Conservation (phyloP, 1,140 invertebrate species). For the Achroia grisella region DNA sequence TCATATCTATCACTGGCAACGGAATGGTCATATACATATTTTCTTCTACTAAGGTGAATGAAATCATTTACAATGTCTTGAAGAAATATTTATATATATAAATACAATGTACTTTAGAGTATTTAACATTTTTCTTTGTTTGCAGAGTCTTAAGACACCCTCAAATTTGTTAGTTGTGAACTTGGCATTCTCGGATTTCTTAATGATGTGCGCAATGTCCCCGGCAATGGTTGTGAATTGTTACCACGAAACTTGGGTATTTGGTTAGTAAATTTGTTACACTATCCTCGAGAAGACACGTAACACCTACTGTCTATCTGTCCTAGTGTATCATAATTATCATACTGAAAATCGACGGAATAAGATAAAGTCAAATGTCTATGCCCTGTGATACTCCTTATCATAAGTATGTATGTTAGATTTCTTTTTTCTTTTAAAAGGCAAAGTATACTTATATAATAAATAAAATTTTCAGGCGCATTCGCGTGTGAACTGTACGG, state of each 20-base stretch:
- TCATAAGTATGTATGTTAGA: too few relatives aligned
- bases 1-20: conserved; percentile 84
- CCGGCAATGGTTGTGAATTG: conserved; percentile 91
- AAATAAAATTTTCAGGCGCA: conserved; percentile 70
- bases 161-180: conserved; percentile 91
- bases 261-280: conserved; percentile 71
- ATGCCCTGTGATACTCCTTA: too few relatives aligned
- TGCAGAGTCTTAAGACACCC: conserved; percentile 81
- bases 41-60: conserved; percentile 65
- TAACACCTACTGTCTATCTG: too few relatives aligned
- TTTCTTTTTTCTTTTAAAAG: too few relatives aligned
- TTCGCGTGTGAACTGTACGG: conserved; percentile 89
- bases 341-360: too few relatives aligned
- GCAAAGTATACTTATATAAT: too few relatives aligned
- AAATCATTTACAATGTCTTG: neutral
- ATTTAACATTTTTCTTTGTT: conserved; percentile 14
- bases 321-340: too few relatives aligned
- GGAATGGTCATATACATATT: conserved; percentile 92
- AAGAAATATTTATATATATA: neutral
- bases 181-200: conserved; percentile 89
- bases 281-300: too few relatives aligned
- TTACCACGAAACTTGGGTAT: conserved; percentile 90
- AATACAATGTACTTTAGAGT: neutral
- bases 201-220: conserved; percentile 90
- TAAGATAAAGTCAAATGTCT: too few relatives aligned